Evolutionary conservation across 2,888 invertebrate genomes (phyloP).

Genomic region (Cantharis rufa): DNA sequence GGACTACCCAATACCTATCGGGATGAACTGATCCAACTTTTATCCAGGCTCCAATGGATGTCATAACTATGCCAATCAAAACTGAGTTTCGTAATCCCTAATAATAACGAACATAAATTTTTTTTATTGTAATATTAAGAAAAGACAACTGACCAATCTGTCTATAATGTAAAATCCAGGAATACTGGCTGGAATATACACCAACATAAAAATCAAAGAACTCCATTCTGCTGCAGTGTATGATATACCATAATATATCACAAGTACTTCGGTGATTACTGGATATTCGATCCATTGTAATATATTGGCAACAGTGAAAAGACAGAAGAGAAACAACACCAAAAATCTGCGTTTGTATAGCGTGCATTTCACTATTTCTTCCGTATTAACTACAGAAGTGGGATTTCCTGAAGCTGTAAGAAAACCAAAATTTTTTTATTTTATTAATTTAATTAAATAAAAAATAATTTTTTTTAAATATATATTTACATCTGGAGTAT

Average conservation of each 20-base stretch:
- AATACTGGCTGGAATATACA: constrained; percentile 92
- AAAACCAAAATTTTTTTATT: too few relatives aligned
- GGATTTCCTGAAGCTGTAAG: background rate
- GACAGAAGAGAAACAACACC: background rate
- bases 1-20: background rate
- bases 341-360: background rate
- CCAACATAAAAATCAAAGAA: constrained; percentile 94
- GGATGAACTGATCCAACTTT: background rate
- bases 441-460: too few relatives aligned
- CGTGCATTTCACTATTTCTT: background rate
- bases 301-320: constrained; percentile 73
- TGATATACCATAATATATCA: constrained; percentile 72
- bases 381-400: background rate
- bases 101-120: background rate
- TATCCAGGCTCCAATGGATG: background rate
- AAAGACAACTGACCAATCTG: constrained; percentile 72
- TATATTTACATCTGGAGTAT: too few relatives aligned
- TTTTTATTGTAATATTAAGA: background rate
- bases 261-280: constrained; percentile 83
- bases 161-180: constrained; percentile 94
- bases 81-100: background rate
- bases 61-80: background rate
- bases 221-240: constrained; percentile 87
- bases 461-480: too few relatives aligned
- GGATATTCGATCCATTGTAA: constrained; percentile 96